A percentile compares a stretch with the other conserved stretches of the same genome.
phyloP scores from a whole-genome alignment of 2,888 invertebrate species.

The Drosophila sordidula region DNA sequence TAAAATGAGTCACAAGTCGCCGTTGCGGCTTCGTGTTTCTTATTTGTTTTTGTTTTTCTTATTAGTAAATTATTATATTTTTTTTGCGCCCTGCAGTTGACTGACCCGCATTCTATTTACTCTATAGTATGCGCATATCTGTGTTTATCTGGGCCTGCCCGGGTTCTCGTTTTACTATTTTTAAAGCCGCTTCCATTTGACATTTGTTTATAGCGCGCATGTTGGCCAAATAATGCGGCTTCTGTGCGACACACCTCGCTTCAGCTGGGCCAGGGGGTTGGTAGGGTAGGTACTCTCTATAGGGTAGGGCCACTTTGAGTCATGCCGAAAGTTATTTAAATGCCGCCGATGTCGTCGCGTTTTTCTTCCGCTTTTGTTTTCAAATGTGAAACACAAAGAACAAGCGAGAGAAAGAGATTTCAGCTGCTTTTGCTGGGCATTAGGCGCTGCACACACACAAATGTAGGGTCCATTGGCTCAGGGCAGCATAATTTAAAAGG shows the following conservation, averaged over 20 bases:
- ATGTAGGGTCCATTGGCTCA: conserved; percentile 1
- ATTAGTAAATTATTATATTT: conserved; percentile 29
- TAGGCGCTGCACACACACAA: conserved; percentile 7
- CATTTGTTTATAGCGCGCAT: conserved; percentile 51
- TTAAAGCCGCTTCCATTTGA: conserved; percentile 50
- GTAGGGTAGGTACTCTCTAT: neutral
- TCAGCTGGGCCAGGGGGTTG: neutral
- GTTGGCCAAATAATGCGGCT: conserved; percentile 49
- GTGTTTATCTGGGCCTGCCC: conserved; percentile 62
- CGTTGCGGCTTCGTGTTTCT: conserved; percentile 51
- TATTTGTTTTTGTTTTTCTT: conserved; percentile 51
- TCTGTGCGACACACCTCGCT: conserved; percentile 59
- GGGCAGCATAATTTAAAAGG: neutral
- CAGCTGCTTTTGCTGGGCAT: conserved; percentile 13
- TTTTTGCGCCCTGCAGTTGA: conserved; percentile 34
- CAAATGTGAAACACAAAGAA: conserved; percentile 17
- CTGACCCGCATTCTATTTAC: conserved; percentile 54
- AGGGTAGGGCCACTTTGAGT: conserved; percentile 52
- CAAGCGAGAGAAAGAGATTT: conserved; percentile 7
- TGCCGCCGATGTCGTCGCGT: conserved; percentile 21
- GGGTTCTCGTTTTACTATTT: conserved; percentile 62
- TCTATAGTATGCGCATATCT: conserved; percentile 17
- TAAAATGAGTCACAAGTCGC: conserved; percentile 73
- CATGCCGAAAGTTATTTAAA: conserved; percentile 44
- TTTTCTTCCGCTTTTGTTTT: conserved; percentile 46